Evolutionary conservation across 2,888 invertebrate genomes (phyloP).

Genomic region (Euphydryas editha): DNA sequence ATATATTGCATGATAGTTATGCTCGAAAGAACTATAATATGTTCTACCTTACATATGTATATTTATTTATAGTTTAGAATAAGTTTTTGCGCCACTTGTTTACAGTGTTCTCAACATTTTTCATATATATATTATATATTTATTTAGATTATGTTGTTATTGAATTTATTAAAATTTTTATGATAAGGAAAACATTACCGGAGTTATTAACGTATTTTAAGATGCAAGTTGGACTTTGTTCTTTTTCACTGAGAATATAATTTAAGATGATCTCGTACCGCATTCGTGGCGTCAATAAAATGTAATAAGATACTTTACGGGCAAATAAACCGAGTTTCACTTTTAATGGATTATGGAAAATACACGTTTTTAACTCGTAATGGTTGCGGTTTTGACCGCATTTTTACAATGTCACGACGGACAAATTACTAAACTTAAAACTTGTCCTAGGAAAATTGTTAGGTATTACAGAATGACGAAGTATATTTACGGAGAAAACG

Average conservation of each 20-base stretch:
- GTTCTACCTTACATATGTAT: constrained; percentile 1
- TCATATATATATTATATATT: not conserved
- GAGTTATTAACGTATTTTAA: not conserved
- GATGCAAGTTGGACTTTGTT: not conserved
- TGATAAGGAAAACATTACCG: no score
- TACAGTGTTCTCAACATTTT: not conserved
- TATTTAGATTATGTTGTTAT: not conserved
- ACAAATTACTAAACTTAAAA: constrained; percentile 12
- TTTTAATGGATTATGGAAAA: constrained; percentile 19
- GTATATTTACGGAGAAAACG: not conserved
- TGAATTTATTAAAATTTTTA: not conserved
- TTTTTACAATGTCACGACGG: constrained; percentile 31
- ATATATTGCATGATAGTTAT: constrained; percentile 16
- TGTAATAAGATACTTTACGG: constrained; percentile 6
- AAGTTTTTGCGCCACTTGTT: not conserved
- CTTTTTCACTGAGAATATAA: not conserved
- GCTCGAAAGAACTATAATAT: not conserved
- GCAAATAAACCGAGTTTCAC: constrained; percentile 14
- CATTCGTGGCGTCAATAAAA: constrained; percentile 1
- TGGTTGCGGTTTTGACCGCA: constrained; percentile 33
- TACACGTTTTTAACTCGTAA: constrained; percentile 17
- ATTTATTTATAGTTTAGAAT: not conserved
- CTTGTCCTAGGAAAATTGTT: constrained; percentile 17
- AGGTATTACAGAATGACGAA: constrained; percentile 6
- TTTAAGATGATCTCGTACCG: not conserved